A percentile compares a stretch with the other conserved stretches of the same genome.
Conservation (phyloP, 2,888 invertebrate species). For the Agonum fuliginosum region DNA sequence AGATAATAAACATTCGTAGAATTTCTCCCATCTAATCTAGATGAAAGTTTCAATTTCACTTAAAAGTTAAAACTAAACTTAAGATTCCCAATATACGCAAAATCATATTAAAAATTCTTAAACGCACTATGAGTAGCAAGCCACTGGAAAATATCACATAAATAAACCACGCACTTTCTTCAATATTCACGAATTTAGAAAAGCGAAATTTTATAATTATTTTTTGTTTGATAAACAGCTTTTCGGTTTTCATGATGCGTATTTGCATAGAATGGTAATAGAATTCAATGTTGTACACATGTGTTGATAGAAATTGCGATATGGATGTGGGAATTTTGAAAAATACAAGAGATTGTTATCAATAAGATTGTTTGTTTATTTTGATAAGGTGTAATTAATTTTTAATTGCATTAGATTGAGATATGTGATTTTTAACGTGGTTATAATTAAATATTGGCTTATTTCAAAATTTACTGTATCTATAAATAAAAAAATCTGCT, state of each 20-base stretch:
- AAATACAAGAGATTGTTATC: too few relatives aligned
- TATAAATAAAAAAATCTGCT: too few relatives aligned
- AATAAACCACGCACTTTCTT: not conserved
- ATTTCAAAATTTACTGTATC: too few relatives aligned
- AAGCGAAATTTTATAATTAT: not conserved
- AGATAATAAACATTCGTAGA: too few relatives aligned
- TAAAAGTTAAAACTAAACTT: not conserved
- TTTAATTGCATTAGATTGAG: too few relatives aligned
- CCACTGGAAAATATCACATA: not conserved
- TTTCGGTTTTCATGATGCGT: not conserved
- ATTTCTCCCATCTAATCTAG: too few relatives aligned
- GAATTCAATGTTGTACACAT: not conserved
- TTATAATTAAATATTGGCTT: too few relatives aligned
- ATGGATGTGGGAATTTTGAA: not conserved
- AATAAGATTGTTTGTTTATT: too few relatives aligned
- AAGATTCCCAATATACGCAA: not conserved
- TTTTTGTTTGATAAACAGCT: not conserved
- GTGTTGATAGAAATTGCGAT: not conserved
- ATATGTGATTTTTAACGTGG: too few relatives aligned
- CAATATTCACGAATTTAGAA: slow-evolving; percentile 4
- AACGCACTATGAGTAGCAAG: not conserved
- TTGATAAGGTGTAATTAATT: too few relatives aligned
- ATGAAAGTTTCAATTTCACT: slow-evolving; percentile 7
- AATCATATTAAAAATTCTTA: not conserved
- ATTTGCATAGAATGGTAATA: slow-evolving; percentile 2